Base-by-base conservation (phyloP, 2,113 vertebrate species). In the Eretmochelys imbricata region DNA sequence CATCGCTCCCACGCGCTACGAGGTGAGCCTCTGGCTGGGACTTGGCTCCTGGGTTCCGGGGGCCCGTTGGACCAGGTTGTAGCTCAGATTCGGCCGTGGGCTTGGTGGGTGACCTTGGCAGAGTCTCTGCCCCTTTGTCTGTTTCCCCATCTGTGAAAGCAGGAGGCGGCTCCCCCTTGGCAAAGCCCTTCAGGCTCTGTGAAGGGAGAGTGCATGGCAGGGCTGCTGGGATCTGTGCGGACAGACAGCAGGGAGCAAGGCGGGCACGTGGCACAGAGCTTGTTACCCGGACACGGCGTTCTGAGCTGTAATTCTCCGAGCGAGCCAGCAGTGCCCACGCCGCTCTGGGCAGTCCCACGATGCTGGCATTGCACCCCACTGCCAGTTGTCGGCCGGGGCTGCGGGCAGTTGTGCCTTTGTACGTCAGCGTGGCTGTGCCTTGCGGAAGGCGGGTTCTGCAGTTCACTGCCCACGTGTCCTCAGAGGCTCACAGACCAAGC, bases 1-100 rank as follows among this genome's bases (percentile, higher is more conserved):
- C 75, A 95, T 99, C 48, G 99, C 99, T 10, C 99, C 99, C 4
- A 99, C 99, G 24, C 99, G 99, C 80, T 98, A 98, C 0, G 99
- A 99, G 85, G 99, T 99, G 97, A 99, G 99, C 98, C 16, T 38
- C 19, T 1, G 11, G 13, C 38, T 25, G 53, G 6, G 29, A 38
- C 35, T 12, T 38, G 20, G 19, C 54, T 54, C 54, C 54, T 24
- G 19, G 42, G 42, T 42, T 42, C 42, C 5, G 42, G 42, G 5
- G 62, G 16, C 25, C 24, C 8, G 2, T 2, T 5, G 55, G 55
- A 9, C 55, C 24, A 3, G 9, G 35, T 17, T n/a, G 7, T n/a
- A n/a, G 29, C 59, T 35, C 7, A 3, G 59, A 8, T n/a, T 76
- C 65, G 54, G 65, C 17, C 3, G 20, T 16, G 19, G 62, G 35